These are phyloP conservation scores for Andricus grossulariae DNA, from an alignment of 1,140 invertebrate genomes.

Conservation along the genomic window DNA sequence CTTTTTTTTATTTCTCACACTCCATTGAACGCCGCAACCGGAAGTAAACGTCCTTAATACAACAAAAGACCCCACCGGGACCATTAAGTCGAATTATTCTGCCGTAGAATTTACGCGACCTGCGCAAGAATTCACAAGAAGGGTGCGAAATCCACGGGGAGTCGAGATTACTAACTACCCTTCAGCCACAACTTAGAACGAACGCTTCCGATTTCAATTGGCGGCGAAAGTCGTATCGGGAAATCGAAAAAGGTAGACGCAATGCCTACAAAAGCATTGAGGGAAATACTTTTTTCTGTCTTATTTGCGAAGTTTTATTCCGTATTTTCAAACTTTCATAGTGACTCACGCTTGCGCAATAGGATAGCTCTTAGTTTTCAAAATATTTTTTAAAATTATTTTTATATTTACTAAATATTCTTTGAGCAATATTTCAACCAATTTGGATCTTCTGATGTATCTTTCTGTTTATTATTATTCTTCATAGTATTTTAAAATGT, in stretches of 20 bases:
- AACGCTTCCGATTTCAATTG: constrained; percentile 29
- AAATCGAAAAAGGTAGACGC: constrained; percentile 17
- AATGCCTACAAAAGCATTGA: constrained; percentile 2
- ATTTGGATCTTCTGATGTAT: too few species aligned
- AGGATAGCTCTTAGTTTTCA: too few species aligned
- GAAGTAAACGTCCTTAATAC: constrained; percentile 30
- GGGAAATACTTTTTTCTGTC: background rate
- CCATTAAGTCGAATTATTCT: constrained; percentile 30
- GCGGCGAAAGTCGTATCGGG: constrained; percentile 15
- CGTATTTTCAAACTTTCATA: too few species aligned
- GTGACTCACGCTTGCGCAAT: too few species aligned
- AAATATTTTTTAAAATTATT: too few species aligned
- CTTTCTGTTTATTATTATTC: too few species aligned
- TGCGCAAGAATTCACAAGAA: constrained; percentile 29
- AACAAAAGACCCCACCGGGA: constrained; percentile 27
- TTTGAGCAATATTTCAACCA: too few species aligned
- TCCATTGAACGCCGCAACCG: constrained; percentile 29
- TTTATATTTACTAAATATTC: too few species aligned
- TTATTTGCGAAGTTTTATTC: background rate
- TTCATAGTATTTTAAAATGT: too few species aligned
- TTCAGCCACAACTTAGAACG: constrained; percentile 27
- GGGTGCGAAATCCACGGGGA: constrained; percentile 16
- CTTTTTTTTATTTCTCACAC: constrained; percentile 2
- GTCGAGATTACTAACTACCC: constrained; percentile 28
- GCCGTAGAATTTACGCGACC: constrained; percentile 30